These are phyloP conservation scores for Polypterus bichir DNA, from an alignment of 2,113 vertebrate species.

Conservation along the genomic window DNA sequence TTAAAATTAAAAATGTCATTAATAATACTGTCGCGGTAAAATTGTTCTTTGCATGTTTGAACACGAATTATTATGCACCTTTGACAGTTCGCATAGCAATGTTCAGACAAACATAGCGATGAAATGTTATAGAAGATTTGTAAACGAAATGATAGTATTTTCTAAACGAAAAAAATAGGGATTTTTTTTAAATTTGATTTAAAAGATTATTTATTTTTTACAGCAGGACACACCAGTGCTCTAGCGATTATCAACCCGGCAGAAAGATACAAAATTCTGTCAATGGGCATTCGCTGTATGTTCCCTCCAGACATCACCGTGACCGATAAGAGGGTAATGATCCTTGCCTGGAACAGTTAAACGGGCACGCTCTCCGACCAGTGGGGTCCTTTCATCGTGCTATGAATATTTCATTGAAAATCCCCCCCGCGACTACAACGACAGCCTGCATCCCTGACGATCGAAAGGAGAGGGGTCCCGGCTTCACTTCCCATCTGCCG, in stretches of 20 bases:
- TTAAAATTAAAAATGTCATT: too few species aligned
- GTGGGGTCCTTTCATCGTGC: conserved; percentile 51
- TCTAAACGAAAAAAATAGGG: too few species aligned
- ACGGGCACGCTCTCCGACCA: conserved; percentile 55
- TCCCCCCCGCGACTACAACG: conserved; percentile 42
- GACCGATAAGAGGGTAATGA: conserved; percentile 51
- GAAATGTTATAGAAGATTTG: too few species aligned
- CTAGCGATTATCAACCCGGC: neutral
- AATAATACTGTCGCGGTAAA: too few species aligned
- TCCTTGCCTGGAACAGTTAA: conserved; percentile 47
- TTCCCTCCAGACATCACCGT: conserved; percentile 41
- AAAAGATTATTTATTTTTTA: neutral
- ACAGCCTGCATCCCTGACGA: conserved; percentile 60
- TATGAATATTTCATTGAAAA: conserved; percentile 66
- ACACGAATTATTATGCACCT: too few species aligned
- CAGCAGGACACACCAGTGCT: conserved; percentile 2
- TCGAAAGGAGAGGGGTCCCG: conserved; percentile 31
- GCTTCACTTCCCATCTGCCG: conserved; percentile 59
- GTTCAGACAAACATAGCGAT: too few species aligned
- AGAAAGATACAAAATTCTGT: too few species aligned
- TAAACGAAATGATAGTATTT: too few species aligned
- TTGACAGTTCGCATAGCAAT: too few species aligned
- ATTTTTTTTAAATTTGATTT: too few species aligned
- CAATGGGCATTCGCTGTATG: too few species aligned
- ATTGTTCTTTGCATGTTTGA: too few species aligned